These are phyloP conservation scores for Cirrhinus molitorella DNA, from an alignment of 2,797 vertebrate genomes.

Conservation along the genomic window DNA sequence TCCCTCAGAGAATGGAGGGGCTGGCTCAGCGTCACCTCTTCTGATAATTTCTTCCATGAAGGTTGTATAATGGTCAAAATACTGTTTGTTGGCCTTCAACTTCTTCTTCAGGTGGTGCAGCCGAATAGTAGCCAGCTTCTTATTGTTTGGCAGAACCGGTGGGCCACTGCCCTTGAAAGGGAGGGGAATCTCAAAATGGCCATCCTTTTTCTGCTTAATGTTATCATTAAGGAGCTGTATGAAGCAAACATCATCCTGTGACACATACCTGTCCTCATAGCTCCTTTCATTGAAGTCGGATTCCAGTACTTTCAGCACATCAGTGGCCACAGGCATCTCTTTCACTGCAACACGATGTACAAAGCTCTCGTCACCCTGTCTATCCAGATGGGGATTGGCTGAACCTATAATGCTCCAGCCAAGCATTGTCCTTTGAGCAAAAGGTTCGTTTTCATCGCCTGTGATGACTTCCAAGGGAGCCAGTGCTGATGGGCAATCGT, in stretches of 20 bases:
- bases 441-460: conserved; percentile 48
- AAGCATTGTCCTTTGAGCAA: conserved; percentile 49
- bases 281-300: conserved; percentile 21
- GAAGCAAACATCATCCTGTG: background rate
- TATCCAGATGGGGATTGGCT: conserved; percentile 48
- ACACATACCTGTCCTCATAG: conserved; percentile 16
- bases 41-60: too few species aligned
- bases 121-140: too few species aligned
- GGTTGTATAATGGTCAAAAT: too few species aligned
- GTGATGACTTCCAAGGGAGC: conserved; percentile 56
- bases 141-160: too few species aligned
- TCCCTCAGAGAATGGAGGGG: too few species aligned
- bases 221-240: conserved; percentile 1
- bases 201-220: too few species aligned
- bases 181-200: too few species aligned
- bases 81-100: too few species aligned
- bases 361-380: conserved; percentile 41
- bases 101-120: too few species aligned
- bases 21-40: too few species aligned
- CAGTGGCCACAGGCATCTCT: background rate
- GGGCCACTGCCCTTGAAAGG: too few species aligned
- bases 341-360: conserved; percentile 43
- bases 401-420: conserved; percentile 60
- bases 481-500: conserved; percentile 42
- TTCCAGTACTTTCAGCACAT: conserved; percentile 16